These are phyloP conservation scores for Myrmophylax atrothorax DNA, from an alignment of 2,113 vertebrate genomes.

Conservation along the genomic window DNA sequence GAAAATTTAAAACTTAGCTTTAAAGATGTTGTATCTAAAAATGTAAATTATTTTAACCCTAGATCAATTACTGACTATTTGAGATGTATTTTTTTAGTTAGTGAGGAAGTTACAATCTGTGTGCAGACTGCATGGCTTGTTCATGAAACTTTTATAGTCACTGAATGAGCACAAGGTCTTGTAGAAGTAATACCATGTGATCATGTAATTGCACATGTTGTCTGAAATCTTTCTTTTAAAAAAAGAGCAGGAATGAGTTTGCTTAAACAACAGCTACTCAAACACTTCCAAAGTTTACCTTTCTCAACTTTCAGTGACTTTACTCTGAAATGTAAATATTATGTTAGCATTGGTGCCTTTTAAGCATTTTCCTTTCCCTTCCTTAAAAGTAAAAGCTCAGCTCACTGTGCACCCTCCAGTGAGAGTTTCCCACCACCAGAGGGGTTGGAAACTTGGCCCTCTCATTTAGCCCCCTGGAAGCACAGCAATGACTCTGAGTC, in stretches of 20 bases:
- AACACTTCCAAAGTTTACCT: constrained; percentile 49
- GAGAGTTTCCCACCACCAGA: accelerated
- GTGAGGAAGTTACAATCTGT: background rate
- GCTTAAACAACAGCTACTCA: constrained; percentile 55
- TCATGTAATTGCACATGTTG: background rate
- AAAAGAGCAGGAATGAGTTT: background rate
- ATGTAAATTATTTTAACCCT: background rate
- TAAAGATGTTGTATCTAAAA: background rate
- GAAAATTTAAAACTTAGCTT: background rate
- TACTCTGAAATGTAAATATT: constrained; percentile 41
- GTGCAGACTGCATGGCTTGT: background rate
- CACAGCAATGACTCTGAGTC: background rate
- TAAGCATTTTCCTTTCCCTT: constrained; percentile 11
- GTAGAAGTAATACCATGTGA: background rate
- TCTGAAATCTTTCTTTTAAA: background rate
- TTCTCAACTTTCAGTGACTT: constrained; percentile 35
- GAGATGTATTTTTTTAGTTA: background rate
- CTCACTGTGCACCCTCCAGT: accelerated
- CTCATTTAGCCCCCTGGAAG: background rate
- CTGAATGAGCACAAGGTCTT: background rate
- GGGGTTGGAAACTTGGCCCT: background rate
- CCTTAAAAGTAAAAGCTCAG: background rate
- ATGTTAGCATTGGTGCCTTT: constrained; percentile 1
- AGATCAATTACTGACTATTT: background rate
- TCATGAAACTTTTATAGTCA: background rate